Conservation (phyloP, 2,888 invertebrate species). For the Tetragonisca angustula region DNA sequence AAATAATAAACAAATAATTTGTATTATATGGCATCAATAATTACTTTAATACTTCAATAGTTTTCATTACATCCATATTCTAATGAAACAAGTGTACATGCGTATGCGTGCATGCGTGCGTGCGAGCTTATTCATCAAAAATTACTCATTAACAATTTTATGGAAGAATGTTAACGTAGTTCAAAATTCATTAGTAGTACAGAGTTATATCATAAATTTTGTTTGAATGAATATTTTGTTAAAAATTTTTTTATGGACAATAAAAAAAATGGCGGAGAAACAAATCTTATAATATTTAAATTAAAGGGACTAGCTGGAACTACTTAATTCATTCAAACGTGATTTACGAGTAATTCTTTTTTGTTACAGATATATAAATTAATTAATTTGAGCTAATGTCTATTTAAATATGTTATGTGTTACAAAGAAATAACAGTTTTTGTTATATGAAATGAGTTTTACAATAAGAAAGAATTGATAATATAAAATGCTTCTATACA, state of each 20-base stretch:
- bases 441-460: slow-evolving; percentile 17
- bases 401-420: slow-evolving; percentile 13
- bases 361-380: slow-evolving; percentile 19
- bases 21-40: slow-evolving; percentile 11
- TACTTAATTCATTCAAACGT: slow-evolving; percentile 49
- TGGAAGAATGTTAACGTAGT: slow-evolving; percentile 8
- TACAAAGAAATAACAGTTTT: not conserved
- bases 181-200: slow-evolving; percentile 19
- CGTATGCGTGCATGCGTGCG: slow-evolving; percentile 52
- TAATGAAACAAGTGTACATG: slow-evolving; percentile 46
- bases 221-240: slow-evolving; percentile 44
- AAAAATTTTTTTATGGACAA: not conserved
- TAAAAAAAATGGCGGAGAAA: not conserved
- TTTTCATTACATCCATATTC: slow-evolving; percentile 29
- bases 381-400: slow-evolving; percentile 13
- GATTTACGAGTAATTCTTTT: slow-evolving; percentile 44
- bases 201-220: slow-evolving; percentile 50
- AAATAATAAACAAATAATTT: slow-evolving; percentile 9
- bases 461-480: slow-evolving; percentile 32
- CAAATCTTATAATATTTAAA: not conserved
- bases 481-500: slow-evolving; percentile 54
- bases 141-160: slow-evolving; percentile 15
- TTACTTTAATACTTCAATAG: slow-evolving; percentile 14
- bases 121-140: slow-evolving; percentile 41
- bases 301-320: slow-evolving; percentile 30